Conservation (phyloP, 1,140 invertebrate species). For the Pollicipes pollicipes region DNA sequence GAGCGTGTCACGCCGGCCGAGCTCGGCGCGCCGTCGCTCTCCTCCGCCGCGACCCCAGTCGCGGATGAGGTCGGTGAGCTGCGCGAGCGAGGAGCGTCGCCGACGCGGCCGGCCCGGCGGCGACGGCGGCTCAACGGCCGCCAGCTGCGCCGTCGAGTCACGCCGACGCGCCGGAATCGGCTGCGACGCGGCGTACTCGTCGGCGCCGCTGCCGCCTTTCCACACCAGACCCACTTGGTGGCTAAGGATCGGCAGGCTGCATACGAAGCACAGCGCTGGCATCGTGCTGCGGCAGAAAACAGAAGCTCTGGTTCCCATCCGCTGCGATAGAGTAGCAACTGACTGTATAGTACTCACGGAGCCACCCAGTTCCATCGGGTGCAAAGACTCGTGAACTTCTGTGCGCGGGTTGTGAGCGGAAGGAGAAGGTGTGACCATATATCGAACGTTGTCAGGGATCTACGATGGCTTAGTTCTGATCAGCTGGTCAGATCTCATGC, state of each 20-base stretch:
- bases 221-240: conserved; percentile 82
- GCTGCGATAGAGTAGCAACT: too few species aligned
- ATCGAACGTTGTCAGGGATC: too few species aligned
- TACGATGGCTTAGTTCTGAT: too few species aligned
- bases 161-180: conserved; percentile 6
- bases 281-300: conserved; percentile 18
- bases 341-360: not conserved
- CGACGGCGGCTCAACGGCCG: conserved; percentile 57
- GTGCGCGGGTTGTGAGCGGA: too few species aligned
- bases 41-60: conserved; percentile 54
- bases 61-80: conserved; percentile 64
- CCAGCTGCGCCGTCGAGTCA: conserved; percentile 28
- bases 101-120: conserved; percentile 38
- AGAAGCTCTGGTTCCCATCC: too few species aligned
- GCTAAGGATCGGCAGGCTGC: conserved; percentile 79
- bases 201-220: conserved; percentile 81
- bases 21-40: conserved; percentile 21
- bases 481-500: too few species aligned
- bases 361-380: too few species aligned
- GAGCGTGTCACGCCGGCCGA: conserved; percentile 62
- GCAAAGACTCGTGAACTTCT: too few species aligned
- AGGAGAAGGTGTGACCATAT: too few species aligned
- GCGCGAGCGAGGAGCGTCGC: conserved; percentile 60
- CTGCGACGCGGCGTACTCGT: conserved; percentile 35
- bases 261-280: conserved; percentile 62